Evolutionary conservation across 2,113 vertebrate genomes (phyloP).

Genomic region (Mus pahari): DNA sequence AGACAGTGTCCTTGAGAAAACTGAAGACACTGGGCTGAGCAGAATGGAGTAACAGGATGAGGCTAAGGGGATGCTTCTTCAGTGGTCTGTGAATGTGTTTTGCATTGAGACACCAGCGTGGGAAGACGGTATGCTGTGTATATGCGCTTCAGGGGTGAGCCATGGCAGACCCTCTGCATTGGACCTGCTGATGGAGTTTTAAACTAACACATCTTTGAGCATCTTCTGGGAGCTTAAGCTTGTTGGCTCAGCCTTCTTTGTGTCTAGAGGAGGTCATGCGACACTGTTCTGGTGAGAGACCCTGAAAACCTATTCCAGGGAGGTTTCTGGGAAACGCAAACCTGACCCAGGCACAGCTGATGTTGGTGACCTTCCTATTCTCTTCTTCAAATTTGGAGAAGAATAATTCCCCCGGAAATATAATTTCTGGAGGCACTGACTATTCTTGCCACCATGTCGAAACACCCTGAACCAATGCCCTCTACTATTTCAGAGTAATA

Average conservation of each 20-base stretch:
- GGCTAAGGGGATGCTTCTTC: not conserved
- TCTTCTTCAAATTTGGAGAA: not conserved
- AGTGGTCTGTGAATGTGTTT: not conserved
- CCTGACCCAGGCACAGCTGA: not conserved
- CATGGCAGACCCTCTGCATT: not conserved
- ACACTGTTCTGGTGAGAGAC: not conserved
- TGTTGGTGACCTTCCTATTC: not conserved
- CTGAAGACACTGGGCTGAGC: not conserved
- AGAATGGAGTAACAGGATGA: not conserved
- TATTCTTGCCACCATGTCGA: not conserved
- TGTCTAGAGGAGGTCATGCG: not conserved
- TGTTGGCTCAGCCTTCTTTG: not conserved
- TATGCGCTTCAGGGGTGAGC: not conserved
- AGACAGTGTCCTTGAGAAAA: not conserved
- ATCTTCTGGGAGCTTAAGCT: not conserved
- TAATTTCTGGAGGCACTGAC: not conserved
- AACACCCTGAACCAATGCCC: not conserved
- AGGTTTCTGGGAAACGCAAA: not conserved
- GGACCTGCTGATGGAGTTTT: not conserved
- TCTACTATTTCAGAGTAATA: not conserved
- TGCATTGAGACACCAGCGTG: not conserved
- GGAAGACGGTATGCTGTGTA: not conserved
- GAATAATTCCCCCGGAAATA: no score
- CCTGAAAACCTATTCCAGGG: not conserved
- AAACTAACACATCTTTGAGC: not conserved